These are phyloP conservation scores for Nannoperca australis DNA, from an alignment of 2,797 vertebrate genomes.

Conservation along the genomic window DNA sequence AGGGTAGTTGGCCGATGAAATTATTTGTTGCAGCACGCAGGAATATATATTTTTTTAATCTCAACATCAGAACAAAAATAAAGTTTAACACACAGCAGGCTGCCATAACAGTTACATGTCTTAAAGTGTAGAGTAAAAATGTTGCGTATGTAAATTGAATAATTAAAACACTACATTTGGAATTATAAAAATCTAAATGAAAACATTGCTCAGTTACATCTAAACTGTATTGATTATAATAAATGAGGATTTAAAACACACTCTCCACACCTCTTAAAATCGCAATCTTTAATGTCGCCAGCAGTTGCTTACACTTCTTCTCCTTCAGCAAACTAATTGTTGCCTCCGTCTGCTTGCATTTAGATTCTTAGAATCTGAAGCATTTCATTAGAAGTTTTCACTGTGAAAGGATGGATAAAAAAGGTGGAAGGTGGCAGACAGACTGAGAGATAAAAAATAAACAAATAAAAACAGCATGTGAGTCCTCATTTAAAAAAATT, in stretches of 20 bases:
- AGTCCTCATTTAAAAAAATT: background rate
- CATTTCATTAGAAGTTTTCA: background rate
- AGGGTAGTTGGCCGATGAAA: too few relatives aligned
- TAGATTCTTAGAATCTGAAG: too few relatives aligned
- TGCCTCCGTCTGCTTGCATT: background rate
- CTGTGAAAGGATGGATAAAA: background rate
- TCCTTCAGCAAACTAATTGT: background rate
- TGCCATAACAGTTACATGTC: background rate
- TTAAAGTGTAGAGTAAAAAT: background rate
- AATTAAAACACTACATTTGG: background rate
- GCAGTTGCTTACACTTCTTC: background rate
- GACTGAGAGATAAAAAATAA: background rate
- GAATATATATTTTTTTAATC: too few relatives aligned
- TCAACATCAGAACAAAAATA: background rate
- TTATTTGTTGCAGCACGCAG: too few relatives aligned
- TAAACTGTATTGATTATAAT: background rate
- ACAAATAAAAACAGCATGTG: background rate
- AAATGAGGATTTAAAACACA: constrained; percentile 10
- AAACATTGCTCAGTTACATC: background rate
- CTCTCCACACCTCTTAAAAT: background rate
- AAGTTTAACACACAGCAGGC: background rate
- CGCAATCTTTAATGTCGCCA: background rate
- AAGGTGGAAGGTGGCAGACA: background rate
- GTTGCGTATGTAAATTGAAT: background rate
- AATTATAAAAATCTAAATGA: background rate